Conservation (phyloP, 2,113 vertebrate genomes). For the Syrrhaptes paradoxus region DNA sequence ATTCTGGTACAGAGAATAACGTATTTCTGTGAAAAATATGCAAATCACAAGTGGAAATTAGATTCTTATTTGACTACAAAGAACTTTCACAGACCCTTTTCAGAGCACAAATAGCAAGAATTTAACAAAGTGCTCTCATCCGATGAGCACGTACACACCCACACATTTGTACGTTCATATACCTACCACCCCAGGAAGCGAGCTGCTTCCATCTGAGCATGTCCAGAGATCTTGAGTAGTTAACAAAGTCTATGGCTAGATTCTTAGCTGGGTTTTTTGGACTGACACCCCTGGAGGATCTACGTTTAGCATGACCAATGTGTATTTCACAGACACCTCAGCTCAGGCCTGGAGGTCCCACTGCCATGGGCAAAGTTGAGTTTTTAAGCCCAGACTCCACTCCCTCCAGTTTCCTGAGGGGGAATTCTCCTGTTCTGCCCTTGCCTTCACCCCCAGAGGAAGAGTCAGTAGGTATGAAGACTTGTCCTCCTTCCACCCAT, state of each 20-base stretch:
- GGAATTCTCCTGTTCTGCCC: neutral
- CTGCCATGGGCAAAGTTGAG: neutral
- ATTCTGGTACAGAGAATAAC: neutral
- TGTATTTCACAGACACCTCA: neutral
- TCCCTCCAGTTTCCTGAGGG: neutral
- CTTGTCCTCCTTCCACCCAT: neutral
- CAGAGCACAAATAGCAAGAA: neutral
- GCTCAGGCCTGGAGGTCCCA: neutral
- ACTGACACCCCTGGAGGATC: neutral
- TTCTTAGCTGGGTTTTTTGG: neutral
- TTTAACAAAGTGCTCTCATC: neutral
- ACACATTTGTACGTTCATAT: rapidly evolving
- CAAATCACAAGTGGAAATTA: neutral
- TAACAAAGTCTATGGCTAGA: neutral
- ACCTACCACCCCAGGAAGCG: neutral
- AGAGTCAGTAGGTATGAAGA: neutral
- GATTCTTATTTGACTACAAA: neutral
- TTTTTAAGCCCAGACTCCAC: neutral
- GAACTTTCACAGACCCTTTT: neutral
- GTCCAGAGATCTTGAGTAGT: neutral
- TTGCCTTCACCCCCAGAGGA: neutral
- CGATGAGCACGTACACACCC: rapidly evolving
- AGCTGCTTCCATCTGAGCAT: neutral
- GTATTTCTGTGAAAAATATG: neutral
- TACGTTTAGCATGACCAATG: rapidly evolving